A percentile compares a stretch with the other conserved stretches of the same genome.
Evolutionary conservation across 2,113 vertebrate species (phyloP).

Genomic region (Camarhynchus parvulus): DNA sequence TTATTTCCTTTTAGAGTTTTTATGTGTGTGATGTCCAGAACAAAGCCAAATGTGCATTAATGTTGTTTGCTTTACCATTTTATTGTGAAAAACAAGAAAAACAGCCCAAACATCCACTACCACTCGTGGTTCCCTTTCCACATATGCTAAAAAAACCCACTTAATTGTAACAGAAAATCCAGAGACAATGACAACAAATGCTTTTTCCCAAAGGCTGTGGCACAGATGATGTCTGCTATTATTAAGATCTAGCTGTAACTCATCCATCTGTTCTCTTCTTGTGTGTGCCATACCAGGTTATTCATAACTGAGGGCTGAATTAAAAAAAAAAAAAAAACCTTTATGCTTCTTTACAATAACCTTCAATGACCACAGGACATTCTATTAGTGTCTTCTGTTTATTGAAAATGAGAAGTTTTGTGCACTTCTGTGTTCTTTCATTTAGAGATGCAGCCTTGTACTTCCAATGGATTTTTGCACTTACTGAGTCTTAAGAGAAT

Average conservation of each 20-base stretch:
- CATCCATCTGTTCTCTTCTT: slow-evolving; percentile 38
- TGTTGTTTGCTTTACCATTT: neutral
- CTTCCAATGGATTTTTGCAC: neutral
- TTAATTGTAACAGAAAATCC: neutral
- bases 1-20: neutral
- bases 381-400: neutral
- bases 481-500: neutral
- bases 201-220: neutral
- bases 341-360: neutral
- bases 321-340: neutral
- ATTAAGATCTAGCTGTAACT: slow-evolving; percentile 39
- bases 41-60: neutral
- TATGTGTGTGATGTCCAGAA: neutral
- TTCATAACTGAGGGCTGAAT: slow-evolving; percentile 25
- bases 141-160: neutral
- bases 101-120: neutral
- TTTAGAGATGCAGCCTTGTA: neutral
- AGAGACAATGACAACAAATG: neutral
- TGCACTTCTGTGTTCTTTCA: neutral
- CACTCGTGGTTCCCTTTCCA: neutral
- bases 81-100: neutral
- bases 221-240: slow-evolving; percentile 35
- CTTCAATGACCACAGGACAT: neutral
- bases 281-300: slow-evolving; percentile 1
- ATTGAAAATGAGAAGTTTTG: neutral